Conservation (phyloP, 2,113 vertebrate genomes). For the Microcebus tavaratra region DNA sequence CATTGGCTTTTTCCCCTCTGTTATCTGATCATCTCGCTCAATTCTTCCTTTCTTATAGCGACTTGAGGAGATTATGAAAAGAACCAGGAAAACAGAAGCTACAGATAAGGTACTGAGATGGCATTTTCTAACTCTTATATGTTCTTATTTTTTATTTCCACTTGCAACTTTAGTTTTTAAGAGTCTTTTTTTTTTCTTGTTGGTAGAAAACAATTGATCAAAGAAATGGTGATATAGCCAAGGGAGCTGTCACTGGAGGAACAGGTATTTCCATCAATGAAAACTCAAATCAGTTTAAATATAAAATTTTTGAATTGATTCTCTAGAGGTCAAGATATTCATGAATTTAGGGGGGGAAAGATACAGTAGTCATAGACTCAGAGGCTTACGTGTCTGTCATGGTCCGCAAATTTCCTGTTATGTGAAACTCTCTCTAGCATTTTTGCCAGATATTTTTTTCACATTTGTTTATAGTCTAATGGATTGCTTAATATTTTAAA, state of each 20-base stretch:
- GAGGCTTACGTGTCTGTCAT: not conserved
- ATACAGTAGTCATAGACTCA: not conserved
- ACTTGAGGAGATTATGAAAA: conserved; percentile 99
- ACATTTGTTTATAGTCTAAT: not conserved
- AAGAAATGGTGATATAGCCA: conserved; percentile 91
- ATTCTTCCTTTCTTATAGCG: conserved; percentile 85
- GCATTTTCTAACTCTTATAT: not conserved
- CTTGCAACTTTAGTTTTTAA: conserved; percentile 41
- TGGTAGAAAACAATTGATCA: conserved; percentile 90
- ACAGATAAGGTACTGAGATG: conserved; percentile 89
- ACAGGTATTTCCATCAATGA: conserved; percentile 85
- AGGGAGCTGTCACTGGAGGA: conserved; percentile 78
- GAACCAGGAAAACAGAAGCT: conserved; percentile 92
- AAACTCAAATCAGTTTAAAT: not conserved
- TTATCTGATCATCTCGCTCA: not conserved
- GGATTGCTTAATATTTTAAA: not conserved
- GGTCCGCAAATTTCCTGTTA: not conserved
- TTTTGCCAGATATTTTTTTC: not conserved
- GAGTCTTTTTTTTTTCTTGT: conserved; percentile 24
- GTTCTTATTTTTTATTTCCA: not conserved
- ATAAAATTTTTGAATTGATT: not conserved
- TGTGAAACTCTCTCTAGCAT: not conserved
- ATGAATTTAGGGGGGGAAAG: not conserved
- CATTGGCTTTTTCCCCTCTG: not conserved
- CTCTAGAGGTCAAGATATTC: not conserved